These are phyloP conservation scores for Micoletzkya japonica DNA, from an alignment of 2,888 invertebrate genomes.

Conservation along the genomic window DNA sequence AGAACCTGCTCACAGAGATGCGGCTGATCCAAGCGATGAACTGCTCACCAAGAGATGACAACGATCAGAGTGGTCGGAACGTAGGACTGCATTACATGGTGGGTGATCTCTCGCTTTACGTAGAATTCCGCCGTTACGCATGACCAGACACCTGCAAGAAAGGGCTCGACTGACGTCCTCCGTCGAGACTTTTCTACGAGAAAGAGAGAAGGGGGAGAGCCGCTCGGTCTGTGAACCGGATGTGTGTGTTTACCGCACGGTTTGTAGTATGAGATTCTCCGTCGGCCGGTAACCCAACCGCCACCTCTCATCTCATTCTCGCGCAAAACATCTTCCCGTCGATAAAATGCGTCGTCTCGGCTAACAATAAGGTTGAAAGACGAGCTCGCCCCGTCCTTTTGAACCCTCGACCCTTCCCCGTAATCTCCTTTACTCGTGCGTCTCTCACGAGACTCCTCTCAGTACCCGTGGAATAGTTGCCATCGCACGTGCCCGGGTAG, in stretches of 20 bases:
- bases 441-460: no score
- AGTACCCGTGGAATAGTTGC: conserved; percentile 62
- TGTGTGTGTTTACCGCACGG: no score
- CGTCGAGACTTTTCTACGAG: background rate
- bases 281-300: background rate
- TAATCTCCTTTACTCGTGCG: no score
- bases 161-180: background rate
- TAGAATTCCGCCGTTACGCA: conserved; percentile 70
- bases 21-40: background rate
- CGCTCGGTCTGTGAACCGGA: background rate
- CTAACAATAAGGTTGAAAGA: no score
- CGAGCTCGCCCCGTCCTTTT: no score
- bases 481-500: conserved; percentile 59
- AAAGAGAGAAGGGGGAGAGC: background rate
- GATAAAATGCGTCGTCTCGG: no score
- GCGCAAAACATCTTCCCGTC: no score
- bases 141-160: conserved; percentile 66
- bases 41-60: conserved; percentile 50
- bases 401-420: no score
- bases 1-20: conserved; percentile 65
- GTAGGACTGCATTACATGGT: conserved; percentile 70
- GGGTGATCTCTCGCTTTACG: conserved; percentile 69
- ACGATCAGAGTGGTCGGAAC: conserved; percentile 68
- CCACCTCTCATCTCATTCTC: background rate
- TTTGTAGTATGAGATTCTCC: no score